A percentile compares a stretch with the other conserved stretches of the same genome.
phyloP scores from a whole-genome alignment of 2,888 invertebrate genomes.

The Trissolcus brochymenae region DNA sequence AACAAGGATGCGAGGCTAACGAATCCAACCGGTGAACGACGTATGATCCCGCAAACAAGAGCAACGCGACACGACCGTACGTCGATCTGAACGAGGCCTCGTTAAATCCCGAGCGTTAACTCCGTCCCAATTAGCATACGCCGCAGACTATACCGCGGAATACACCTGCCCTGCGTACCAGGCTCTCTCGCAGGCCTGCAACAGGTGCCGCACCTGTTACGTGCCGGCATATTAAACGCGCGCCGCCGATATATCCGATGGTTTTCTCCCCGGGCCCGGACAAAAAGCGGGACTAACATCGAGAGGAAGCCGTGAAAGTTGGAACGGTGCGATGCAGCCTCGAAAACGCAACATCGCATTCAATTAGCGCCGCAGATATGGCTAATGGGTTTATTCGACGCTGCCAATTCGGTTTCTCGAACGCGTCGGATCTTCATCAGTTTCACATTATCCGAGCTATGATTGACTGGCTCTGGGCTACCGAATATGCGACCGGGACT shows the following conservation, averaged over 20 bases:
- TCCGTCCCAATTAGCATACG: conserved; percentile 75
- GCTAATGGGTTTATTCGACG: conserved; percentile 35
- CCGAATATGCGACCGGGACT: no score
- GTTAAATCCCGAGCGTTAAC: conserved; percentile 73
- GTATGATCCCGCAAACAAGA: conserved; percentile 40
- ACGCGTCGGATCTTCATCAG: no score
- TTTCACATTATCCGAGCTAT: no score
- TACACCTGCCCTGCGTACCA: conserved; percentile 58
- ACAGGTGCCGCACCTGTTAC: conserved; percentile 76
- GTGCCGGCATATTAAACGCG: conserved; percentile 46
- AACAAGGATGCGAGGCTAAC: conserved; percentile 63
- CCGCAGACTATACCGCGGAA: conserved; percentile 68
- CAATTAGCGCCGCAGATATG: conserved; percentile 42
- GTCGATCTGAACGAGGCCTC: conserved; percentile 63
- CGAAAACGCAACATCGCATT: conserved; percentile 34
- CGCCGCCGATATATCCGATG: conserved; percentile 37
- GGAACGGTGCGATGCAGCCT: conserved; percentile 21
- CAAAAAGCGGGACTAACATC: conserved; percentile 21
- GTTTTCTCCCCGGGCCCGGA: conserved; percentile 34
- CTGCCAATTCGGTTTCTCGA: not conserved
- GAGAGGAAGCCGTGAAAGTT: conserved; percentile 47
- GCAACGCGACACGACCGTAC: conserved; percentile 26
- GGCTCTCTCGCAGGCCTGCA: conserved; percentile 54
- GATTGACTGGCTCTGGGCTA: no score
- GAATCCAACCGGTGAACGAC: conserved; percentile 59